These are phyloP conservation scores for Anisognathus igniventris DNA, from an alignment of 2,797 vertebrate species.

Conservation along the genomic window DNA sequence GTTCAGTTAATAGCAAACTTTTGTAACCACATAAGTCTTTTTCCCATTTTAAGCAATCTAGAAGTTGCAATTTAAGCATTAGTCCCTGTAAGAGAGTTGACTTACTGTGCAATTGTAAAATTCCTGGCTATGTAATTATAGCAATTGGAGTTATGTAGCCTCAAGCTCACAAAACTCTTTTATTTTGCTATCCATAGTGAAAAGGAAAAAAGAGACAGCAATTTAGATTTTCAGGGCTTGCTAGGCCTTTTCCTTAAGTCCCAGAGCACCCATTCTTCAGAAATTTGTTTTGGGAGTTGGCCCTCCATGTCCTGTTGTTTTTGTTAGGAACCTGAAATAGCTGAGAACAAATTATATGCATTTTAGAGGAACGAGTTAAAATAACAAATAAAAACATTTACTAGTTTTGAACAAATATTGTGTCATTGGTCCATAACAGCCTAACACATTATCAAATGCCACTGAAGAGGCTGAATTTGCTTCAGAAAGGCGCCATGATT, in stretches of 20 bases:
- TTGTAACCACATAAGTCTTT: not conserved
- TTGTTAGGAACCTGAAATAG: not conserved
- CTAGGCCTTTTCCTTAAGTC: not conserved
- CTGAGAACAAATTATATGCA: not conserved
- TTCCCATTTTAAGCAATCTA: not conserved
- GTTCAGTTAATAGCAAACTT: not conserved
- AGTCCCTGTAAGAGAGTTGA: not conserved
- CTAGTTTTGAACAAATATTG: not conserved
- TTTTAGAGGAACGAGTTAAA: not conserved
- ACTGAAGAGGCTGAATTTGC: not conserved
- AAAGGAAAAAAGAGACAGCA: not conserved
- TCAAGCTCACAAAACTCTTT: not conserved
- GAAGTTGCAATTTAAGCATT: slow-evolving; percentile 10
- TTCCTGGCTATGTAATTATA: not conserved
- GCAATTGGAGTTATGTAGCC: not conserved
- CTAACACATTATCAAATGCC: not conserved
- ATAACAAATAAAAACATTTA: not conserved
- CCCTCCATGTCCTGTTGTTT: not conserved
- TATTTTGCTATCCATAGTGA: not conserved
- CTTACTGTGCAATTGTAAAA: not conserved
- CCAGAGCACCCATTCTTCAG: not conserved
- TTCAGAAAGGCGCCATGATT: not conserved
- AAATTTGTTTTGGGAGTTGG: not conserved
- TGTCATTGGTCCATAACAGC: not conserved
- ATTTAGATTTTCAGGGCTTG: not conserved